Conservation (phyloP, 2,888 invertebrate genomes). For the Limenitis camilla region DNA sequence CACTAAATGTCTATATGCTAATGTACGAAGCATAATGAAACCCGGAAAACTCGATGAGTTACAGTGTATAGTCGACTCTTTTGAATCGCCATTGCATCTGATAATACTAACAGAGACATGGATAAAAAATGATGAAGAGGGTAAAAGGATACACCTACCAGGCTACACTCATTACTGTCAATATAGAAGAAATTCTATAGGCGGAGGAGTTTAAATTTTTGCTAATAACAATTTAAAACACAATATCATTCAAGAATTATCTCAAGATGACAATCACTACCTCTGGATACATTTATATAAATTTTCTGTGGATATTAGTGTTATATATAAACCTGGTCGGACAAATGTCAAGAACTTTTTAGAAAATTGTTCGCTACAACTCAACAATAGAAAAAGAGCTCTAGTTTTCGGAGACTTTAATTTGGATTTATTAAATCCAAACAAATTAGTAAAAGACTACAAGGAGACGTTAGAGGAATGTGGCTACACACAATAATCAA, state of each 20-base stretch:
- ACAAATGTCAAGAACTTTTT: slow-evolving; percentile 14
- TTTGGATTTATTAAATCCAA: slow-evolving; percentile 7
- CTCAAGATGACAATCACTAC: slow-evolving; percentile 21
- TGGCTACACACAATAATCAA: slow-evolving; percentile 13
- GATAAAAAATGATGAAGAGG: slow-evolving; percentile 21
- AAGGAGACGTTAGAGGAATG: slow-evolving; percentile 10
- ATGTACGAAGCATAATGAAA: slow-evolving; percentile 7
- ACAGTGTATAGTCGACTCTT: slow-evolving; percentile 2
- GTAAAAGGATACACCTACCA: slow-evolving; percentile 11
- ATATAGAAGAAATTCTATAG: slow-evolving; percentile 19
- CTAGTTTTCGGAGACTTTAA: neutral
- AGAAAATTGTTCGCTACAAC: slow-evolving; percentile 7
- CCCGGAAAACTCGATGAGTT: slow-evolving; percentile 10
- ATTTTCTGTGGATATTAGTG: slow-evolving; percentile 20
- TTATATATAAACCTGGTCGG: slow-evolving; percentile 15
- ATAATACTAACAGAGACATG: slow-evolving; percentile 25
- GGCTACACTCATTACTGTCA: slow-evolving; percentile 26
- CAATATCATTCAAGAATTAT: slow-evolving; percentile 17
- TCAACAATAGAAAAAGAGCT: slow-evolving; percentile 10
- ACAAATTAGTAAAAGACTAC: slow-evolving; percentile 4
- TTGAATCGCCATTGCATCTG: slow-evolving; percentile 12
- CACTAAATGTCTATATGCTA: slow-evolving; percentile 9
- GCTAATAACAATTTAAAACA: slow-evolving; percentile 24
- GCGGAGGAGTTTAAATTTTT: slow-evolving; percentile 28
- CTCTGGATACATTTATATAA: slow-evolving; percentile 22